Conservation (phyloP, 2,888 invertebrate species). For the Habroteleia sp. region DNA sequence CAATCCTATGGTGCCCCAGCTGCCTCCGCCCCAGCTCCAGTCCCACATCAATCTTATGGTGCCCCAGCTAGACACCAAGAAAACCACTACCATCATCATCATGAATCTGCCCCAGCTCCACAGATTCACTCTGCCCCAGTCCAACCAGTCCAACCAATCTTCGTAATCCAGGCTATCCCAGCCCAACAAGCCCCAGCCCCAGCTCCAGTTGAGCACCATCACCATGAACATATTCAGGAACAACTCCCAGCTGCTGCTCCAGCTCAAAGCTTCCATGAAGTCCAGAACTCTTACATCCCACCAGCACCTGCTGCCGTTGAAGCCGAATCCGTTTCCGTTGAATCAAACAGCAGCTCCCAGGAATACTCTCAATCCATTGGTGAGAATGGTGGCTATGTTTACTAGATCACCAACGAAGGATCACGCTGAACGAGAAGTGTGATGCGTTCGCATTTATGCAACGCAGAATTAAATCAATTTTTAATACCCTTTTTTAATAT, state of each 20-base stretch:
- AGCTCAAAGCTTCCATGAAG: constrained; percentile 17
- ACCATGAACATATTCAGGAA: constrained; percentile 22
- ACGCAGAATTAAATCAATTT: constrained; percentile 3
- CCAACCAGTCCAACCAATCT: no score
- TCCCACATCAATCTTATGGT: neutral
- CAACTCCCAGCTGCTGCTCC: constrained; percentile 18
- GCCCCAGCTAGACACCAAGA: neutral
- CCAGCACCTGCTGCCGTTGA: constrained; percentile 12
- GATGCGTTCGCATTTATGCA: constrained; percentile 4
- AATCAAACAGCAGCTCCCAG: constrained; percentile 41
- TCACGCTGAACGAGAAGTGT: constrained; percentile 23
- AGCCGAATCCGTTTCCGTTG: constrained; percentile 63
- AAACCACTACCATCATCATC: neutral
- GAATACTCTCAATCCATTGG: constrained; percentile 67
- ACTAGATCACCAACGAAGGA: constrained; percentile 58
- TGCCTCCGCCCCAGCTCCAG: neutral
- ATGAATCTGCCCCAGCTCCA: neutral
- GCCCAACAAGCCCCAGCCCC: no score
- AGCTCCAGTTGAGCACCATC: neutral
- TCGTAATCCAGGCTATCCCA: no score
- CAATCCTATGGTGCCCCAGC: constrained; percentile 13
- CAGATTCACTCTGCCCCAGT: no score
- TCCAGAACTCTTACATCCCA: constrained; percentile 44
- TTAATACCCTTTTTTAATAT: constrained; percentile 19
- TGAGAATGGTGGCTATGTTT: constrained; percentile 76